Evolutionary conservation across 2,113 vertebrate genomes (phyloP).

Genomic region (Marmota monax): DNA sequence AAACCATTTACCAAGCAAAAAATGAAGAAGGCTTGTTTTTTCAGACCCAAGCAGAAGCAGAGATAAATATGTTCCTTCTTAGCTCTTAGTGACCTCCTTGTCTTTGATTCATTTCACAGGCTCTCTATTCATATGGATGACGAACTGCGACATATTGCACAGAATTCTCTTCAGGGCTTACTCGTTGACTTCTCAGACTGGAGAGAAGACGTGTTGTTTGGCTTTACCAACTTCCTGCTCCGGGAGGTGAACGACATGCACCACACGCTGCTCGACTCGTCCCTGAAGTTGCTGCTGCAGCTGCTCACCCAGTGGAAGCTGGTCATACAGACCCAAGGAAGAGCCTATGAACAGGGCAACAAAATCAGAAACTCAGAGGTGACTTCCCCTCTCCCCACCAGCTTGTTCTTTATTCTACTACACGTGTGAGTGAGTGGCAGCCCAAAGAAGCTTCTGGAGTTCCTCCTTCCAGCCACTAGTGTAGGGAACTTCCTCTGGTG

Average conservation of each 20-base stretch:
- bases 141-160: slow-evolving; percentile 98
- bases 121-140: slow-evolving; percentile 99
- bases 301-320: slow-evolving; percentile 98
- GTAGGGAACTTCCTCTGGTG: neutral
- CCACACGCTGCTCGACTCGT: slow-evolving; percentile 96
- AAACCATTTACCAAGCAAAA: neutral
- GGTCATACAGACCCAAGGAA: slow-evolving; percentile 94
- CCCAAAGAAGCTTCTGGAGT: neutral
- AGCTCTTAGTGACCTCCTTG: neutral
- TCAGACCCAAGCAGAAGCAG: neutral
- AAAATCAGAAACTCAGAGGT: slow-evolving; percentile 94
- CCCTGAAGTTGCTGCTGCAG: slow-evolving; percentile 97
- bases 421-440: neutral
- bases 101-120: slow-evolving; percentile 83
- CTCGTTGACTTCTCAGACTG: slow-evolving; percentile 98
- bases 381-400: slow-evolving; percentile 48
- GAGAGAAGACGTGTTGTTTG: slow-evolving; percentile 98
- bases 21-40: neutral
- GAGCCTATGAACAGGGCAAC: slow-evolving; percentile 89
- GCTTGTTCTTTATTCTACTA: neutral
- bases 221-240: slow-evolving; percentile 97
- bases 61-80: neutral
- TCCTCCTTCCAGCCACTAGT: neutral
- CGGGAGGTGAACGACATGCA: slow-evolving; percentile 98
- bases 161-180: slow-evolving; percentile 98